Evolutionary conservation across 1,140 invertebrate genomes (phyloP), one percentile per base, ranked within the genome.

Genomic region (Musca domestica): DNA sequence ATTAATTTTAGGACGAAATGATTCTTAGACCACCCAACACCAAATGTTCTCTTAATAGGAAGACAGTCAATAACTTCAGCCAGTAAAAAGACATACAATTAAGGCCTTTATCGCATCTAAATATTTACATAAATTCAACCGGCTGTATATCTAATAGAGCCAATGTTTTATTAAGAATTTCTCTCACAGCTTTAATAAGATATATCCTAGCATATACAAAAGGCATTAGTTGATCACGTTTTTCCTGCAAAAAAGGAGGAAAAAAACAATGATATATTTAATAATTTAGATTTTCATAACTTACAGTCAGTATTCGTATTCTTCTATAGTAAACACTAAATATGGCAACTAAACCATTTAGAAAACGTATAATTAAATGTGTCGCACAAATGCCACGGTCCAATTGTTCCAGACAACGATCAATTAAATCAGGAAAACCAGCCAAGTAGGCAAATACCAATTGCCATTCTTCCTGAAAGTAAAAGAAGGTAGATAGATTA

Each of bases 311-410:
- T 73, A 92, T 86, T 72, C 86, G 85, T 54, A 87, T 85, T 78
- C 85, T 85, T 68, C 87, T 84, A 76, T 93, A 93, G 71, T 91
- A 93, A 49, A 86, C 84, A 73, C 91, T 92, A 71, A 91, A 89
- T 14, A 84, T 74, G 47, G 85, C 84, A n/a, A 87, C 87, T 71
- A 91, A 81, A 23, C 77, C 81, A 61, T 83, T 86, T 7, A 92
- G 81, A 76, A 87, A 91, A 56, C 80, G 81, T 66, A 88, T 87
- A n/a, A 92, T 77, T 30, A 84, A 72, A 71, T 92, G 89, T 1
- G 88, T 85, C 47, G 84, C 81, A 47, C 88, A 81, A 52, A 74
- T 75, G 1, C 83, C 80, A 15, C 84, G 80, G 14, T 78, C 71
- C 4, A 87, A 48, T 46, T 84, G 82, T 51, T 74, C 77, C 17